phyloP scores from a whole-genome alignment of 1,140 invertebrate species.

The Palaemon carinicauda region DNA sequence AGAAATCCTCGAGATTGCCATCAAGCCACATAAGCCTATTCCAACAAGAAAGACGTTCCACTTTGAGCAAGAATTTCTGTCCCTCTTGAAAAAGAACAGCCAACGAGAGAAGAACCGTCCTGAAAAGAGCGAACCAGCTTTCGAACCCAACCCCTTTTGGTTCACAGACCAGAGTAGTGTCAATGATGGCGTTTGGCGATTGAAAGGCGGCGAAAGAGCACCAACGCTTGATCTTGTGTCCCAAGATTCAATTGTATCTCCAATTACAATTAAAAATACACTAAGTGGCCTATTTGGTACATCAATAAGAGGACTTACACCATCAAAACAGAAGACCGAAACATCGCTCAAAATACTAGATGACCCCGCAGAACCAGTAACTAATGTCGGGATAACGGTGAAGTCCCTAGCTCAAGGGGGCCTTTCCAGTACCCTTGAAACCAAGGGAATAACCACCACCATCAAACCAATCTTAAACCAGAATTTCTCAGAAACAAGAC shows the following conservation, averaged over 20 bases:
- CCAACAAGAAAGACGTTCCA: slow-evolving; percentile 2
- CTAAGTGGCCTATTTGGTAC: not conserved
- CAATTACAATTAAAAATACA: not conserved
- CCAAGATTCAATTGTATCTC: not conserved
- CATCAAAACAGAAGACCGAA: not conserved
- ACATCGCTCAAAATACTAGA: no score
- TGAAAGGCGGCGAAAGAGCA: not conserved
- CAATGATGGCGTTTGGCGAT: not conserved
- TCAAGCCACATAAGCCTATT: not conserved
- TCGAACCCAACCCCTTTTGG: not conserved
- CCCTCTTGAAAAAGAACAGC: slow-evolving; percentile 13
- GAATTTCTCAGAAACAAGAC: not conserved
- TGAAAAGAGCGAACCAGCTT: not conserved
- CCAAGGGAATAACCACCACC: not conserved
- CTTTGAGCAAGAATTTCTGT: slow-evolving; percentile 34
- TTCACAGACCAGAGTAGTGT: not conserved
- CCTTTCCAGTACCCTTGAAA: not conserved
- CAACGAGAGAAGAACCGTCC: not conserved
- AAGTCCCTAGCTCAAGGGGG: not conserved
- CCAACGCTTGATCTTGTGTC: not conserved
- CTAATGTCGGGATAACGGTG: no score
- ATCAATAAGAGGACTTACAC: slow-evolving; percentile 16
- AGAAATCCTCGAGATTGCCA: not conserved
- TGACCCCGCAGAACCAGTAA: no score
- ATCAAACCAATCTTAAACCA: not conserved